Conservation (phyloP, 2,113 vertebrate species). For the Poicephalus meyeri region DNA sequence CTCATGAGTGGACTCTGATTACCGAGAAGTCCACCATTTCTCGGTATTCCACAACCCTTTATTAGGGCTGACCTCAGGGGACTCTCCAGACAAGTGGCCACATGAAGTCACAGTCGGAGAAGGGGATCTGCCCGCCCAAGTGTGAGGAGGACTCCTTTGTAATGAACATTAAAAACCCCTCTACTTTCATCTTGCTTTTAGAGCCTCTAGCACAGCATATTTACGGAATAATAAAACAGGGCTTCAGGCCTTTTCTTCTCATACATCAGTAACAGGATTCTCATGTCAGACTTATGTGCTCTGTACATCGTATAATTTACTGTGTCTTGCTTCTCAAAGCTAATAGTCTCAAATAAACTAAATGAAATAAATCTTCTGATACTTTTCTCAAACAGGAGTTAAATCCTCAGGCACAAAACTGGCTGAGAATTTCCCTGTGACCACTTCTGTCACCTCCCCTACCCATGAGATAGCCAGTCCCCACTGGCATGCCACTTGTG, state of each 20-base stretch:
- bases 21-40: background rate
- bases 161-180: background rate
- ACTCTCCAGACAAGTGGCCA: conserved; percentile 6
- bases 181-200: conserved; percentile 39
- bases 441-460: background rate
- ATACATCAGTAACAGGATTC: background rate
- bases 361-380: background rate
- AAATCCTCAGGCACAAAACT: background rate
- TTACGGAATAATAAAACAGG: conserved; percentile 54
- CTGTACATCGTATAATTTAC: background rate
- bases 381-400: background rate
- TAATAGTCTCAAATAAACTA: background rate
- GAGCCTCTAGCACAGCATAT: conserved; percentile 50
- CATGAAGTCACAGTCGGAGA: background rate
- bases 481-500: accelerated
- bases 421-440: background rate
- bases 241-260: conserved; percentile 42
- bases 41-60: background rate
- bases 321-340: background rate
- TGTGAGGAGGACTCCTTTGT: conserved; percentile 32
- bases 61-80: background rate
- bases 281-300: background rate
- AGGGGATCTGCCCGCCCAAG: background rate
- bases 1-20: background rate
- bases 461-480: background rate